Conservation (phyloP, 2,113 vertebrate species). For the Mustela nigripes region DNA sequence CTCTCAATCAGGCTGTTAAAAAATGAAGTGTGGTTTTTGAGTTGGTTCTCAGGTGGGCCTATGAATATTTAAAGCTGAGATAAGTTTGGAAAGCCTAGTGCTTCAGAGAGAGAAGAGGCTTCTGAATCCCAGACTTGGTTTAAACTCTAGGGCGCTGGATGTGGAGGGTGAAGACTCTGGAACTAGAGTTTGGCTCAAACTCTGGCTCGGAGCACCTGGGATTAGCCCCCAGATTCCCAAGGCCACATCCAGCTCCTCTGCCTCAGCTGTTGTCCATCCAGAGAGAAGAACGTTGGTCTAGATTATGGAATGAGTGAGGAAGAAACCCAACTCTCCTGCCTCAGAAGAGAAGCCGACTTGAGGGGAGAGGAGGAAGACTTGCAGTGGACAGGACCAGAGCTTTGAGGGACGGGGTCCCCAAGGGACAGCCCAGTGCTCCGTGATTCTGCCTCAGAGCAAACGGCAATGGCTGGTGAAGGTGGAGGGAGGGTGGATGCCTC, state of each 20-base stretch:
- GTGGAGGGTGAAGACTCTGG: no score
- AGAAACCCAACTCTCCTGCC: fast-evolving
- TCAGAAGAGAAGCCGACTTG: background rate
- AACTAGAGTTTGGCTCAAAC: background rate
- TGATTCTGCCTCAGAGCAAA: background rate
- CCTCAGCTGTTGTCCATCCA: background rate
- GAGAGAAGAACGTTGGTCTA: background rate
- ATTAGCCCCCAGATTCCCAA: fast-evolving
- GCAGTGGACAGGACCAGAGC: background rate
- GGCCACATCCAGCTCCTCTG: no score
- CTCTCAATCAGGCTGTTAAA: background rate
- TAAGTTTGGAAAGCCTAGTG: background rate
- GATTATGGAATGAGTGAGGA: fast-evolving
- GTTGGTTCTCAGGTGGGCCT: background rate
- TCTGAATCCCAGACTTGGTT: background rate
- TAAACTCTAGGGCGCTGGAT: background rate
- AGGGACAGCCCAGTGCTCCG: background rate
- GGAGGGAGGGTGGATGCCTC: background rate
- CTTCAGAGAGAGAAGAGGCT: background rate
- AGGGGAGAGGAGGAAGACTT: background rate
- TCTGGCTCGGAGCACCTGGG: background rate
- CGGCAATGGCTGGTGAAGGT: background rate
- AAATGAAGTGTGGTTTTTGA: background rate
- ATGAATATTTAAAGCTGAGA: background rate
- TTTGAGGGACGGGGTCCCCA: background rate